Evolutionary conservation across 2,797 vertebrate species (phyloP), one percentile per base, ranked within the genome.

Genomic region (Melanotaenia parkinsoni): DNA sequence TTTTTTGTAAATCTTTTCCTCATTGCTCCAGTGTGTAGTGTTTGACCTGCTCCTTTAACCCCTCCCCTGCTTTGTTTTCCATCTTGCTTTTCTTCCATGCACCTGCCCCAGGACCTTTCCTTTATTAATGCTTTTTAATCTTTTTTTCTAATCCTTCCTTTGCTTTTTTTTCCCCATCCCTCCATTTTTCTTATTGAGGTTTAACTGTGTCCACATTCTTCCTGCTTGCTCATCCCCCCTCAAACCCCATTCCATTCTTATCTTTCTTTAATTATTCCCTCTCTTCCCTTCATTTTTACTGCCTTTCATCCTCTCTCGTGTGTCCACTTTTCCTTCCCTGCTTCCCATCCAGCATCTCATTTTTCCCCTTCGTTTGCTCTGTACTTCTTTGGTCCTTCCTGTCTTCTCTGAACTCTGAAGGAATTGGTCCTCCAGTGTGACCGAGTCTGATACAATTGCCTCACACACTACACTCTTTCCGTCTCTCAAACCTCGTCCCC

Each of bases 301-400:
- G 2, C 16, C 14, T 38, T 26, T 54, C 18, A 13, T 8, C 6
- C 18, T 28, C 10, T 30, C 4, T 35, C 3, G n/a, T 28, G 24
- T 12, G 24, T 14, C 18, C 2, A 40, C 10, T 28, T 37, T 24
- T 28, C 45, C 37, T 26, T 60, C 0, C 20, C 24, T 3, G 0
- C 6, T 57, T 30, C 18, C 33, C 35, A 22, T 45, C 18, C 26
- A 30, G 18, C 5, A 13, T 26, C 26, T 40, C 22, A 20, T 26
- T 22, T n/a, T 35, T 37, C 45, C 2, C 1, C 38, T 57, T 14
- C 30, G n/a, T 20, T 63, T 0, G 2, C 57, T 82, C 24, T 67
- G 60, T 70, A 67, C 80, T 75, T 74, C 9, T 0, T 50, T 58
- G 68, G 32, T 66, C 37, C 62, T 65, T 63, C 28, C 32, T 58